Percentiles rank a stretch among this genome's conserved stretches.
phyloP scores from a whole-genome alignment of 2,888 invertebrate genomes.

The Chrysolina haemoptera region DNA sequence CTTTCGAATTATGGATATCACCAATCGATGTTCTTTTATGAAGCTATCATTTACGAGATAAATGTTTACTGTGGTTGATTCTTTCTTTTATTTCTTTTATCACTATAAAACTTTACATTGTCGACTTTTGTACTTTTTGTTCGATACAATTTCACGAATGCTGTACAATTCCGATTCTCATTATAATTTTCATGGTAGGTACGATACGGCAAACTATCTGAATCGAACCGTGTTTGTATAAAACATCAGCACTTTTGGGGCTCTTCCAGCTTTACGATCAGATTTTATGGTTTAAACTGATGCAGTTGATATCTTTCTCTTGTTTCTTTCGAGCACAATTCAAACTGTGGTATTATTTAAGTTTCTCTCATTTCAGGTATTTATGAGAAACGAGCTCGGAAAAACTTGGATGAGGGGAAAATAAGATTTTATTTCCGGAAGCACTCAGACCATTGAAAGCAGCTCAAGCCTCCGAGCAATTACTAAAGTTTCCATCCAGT shows the following conservation, averaged over 20 bases:
- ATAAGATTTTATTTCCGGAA: slow-evolving; percentile 12
- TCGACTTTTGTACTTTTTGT: neutral
- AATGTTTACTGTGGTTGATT: neutral
- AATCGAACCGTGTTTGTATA: slow-evolving; percentile 16
- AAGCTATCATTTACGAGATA: neutral
- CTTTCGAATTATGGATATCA: neutral
- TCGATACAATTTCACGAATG: slow-evolving; percentile 6
- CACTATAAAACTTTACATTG: neutral
- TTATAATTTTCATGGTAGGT: slow-evolving; percentile 2
- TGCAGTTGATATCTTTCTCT: slow-evolving; percentile 3
- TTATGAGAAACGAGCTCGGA: slow-evolving; percentile 1
- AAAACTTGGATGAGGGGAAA: slow-evolving; percentile 5
- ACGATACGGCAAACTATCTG: slow-evolving; percentile 3
- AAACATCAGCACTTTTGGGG: slow-evolving; percentile 23
- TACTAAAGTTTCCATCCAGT: slow-evolving; percentile 9
- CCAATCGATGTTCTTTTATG: no score
- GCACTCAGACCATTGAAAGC: slow-evolving; percentile 2
- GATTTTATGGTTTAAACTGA: slow-evolving; percentile 15
- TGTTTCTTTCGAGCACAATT: slow-evolving; percentile 5
- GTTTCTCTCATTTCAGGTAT: slow-evolving; percentile 14
- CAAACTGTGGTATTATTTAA: slow-evolving; percentile 1
- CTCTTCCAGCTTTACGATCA: slow-evolving; percentile 19
- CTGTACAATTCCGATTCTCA: slow-evolving; percentile 3
- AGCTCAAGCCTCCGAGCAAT: neutral
- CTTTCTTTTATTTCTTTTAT: neutral